These are phyloP conservation scores for Papilio protenor DNA, from an alignment of 2,888 invertebrate species.

Conservation along the genomic window DNA sequence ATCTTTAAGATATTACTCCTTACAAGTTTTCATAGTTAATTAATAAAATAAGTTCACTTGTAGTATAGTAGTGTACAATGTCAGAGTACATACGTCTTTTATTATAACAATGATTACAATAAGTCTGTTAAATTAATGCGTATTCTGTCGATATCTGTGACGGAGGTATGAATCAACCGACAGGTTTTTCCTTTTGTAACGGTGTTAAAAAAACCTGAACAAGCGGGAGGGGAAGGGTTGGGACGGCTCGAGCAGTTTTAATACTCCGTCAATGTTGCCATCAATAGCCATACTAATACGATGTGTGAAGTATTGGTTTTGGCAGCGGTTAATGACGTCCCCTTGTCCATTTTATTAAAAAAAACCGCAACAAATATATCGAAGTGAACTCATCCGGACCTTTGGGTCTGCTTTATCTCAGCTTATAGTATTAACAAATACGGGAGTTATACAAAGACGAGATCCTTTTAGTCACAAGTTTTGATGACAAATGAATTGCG, in stretches of 20 bases:
- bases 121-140: background rate
- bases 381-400: constrained; percentile 28
- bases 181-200: constrained; percentile 42
- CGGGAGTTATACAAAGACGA: constrained; percentile 23
- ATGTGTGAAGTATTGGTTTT: constrained; percentile 40
- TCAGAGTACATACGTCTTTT: background rate
- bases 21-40: too few relatives aligned
- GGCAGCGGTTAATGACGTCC: constrained; percentile 39
- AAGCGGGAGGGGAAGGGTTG: background rate
- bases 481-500: constrained; percentile 2
- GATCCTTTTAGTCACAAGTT: constrained; percentile 22
- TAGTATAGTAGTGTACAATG: background rate
- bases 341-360: constrained; percentile 31
- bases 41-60: too few relatives aligned
- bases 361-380: constrained; percentile 21
- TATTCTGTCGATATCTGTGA: constrained; percentile 38
- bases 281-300: constrained; percentile 40
- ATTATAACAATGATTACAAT: constrained; percentile 10
- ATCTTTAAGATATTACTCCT: too few relatives aligned
- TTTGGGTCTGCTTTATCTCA: constrained; percentile 26
- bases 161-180: constrained; percentile 40
- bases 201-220: constrained; percentile 42
- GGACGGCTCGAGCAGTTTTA: constrained; percentile 36
- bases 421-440: constrained; percentile 37
- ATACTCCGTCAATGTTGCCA: constrained; percentile 25